Evolutionary conservation across 2,888 invertebrate species (phyloP).

Genomic region (Cetonia aurata): DNA sequence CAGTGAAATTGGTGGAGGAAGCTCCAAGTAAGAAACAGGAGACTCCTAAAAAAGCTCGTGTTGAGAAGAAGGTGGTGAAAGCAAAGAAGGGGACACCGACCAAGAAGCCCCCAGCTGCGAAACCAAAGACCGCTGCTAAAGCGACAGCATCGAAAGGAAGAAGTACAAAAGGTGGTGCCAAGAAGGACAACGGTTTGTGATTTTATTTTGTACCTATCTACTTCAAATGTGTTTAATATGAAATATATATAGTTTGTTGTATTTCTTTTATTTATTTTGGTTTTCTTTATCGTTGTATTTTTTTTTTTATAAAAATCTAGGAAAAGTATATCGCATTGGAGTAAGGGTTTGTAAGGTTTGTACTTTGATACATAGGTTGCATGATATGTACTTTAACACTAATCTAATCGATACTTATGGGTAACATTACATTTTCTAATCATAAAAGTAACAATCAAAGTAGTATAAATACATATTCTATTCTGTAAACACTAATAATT

Average conservation of each 20-base stretch:
- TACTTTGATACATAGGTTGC: background rate
- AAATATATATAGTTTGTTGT: slow-evolving; percentile 41
- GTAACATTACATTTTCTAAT: too few relatives aligned
- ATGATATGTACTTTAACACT: background rate
- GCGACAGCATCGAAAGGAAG: slow-evolving; percentile 16
- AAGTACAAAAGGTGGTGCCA: slow-evolving; percentile 14
- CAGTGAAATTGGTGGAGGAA: slow-evolving; percentile 54
- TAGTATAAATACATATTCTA: background rate
- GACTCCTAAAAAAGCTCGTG: background rate
- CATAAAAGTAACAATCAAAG: background rate
- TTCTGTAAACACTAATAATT: background rate
- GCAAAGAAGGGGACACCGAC: background rate
- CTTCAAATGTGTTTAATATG: slow-evolving; percentile 32
- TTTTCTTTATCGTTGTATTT: background rate
- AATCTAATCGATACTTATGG: too few relatives aligned
- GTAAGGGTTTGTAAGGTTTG: too few relatives aligned
- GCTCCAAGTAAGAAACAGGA: background rate
- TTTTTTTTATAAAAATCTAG: background rate
- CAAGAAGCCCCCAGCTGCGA: slow-evolving; percentile 23
- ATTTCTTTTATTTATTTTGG: slow-evolving; percentile 25
- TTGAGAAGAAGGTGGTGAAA: slow-evolving; percentile 5
- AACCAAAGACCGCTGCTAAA: slow-evolving; percentile 40
- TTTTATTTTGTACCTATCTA: slow-evolving; percentile 36
- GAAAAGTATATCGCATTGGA: too few relatives aligned
- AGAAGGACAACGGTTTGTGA: slow-evolving; percentile 41